phyloP scores from a whole-genome alignment of 2,113 vertebrate species.

The Rutilus rutilus region DNA sequence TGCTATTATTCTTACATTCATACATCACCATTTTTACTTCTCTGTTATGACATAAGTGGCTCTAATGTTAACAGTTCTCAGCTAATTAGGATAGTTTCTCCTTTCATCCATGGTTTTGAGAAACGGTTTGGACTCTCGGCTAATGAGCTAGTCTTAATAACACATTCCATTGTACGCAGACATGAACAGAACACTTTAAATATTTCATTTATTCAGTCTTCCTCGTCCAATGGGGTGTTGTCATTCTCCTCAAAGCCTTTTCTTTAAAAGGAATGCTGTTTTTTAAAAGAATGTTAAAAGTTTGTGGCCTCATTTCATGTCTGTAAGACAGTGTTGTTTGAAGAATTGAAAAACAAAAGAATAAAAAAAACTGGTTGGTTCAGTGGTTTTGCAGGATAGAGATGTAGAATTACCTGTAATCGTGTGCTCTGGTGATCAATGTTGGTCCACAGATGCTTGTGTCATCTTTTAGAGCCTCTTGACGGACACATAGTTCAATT shows the following conservation, averaged over 20 bases:
- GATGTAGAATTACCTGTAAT: constrained; percentile 8
- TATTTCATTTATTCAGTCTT: background rate
- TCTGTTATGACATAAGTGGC: constrained; percentile 33
- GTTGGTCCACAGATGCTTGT: background rate
- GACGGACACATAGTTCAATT: background rate
- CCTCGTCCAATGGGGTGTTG: background rate
- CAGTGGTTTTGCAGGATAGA: background rate
- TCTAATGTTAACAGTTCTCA: constrained; percentile 23
- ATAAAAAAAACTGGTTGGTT: background rate
- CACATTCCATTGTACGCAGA: constrained; percentile 42
- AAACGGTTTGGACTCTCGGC: constrained; percentile 28
- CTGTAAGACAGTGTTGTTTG: background rate
- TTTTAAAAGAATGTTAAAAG: background rate
- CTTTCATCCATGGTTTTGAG: constrained; percentile 33
- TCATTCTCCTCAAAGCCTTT: background rate
- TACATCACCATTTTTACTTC: constrained; percentile 1
- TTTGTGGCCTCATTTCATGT: background rate
- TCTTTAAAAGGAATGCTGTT: constrained; percentile 17
- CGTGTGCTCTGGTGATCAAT: background rate
- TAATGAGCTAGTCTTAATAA: constrained; percentile 50
- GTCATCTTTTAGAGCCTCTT: background rate
- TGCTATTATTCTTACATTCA: background rate
- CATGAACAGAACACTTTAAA: constrained; percentile 16
- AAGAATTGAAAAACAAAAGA: background rate
- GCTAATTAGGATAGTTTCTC: constrained; percentile 44